phyloP scores from a whole-genome alignment of 1,140 invertebrate genomes.

The Eciton burchellii region DNA sequence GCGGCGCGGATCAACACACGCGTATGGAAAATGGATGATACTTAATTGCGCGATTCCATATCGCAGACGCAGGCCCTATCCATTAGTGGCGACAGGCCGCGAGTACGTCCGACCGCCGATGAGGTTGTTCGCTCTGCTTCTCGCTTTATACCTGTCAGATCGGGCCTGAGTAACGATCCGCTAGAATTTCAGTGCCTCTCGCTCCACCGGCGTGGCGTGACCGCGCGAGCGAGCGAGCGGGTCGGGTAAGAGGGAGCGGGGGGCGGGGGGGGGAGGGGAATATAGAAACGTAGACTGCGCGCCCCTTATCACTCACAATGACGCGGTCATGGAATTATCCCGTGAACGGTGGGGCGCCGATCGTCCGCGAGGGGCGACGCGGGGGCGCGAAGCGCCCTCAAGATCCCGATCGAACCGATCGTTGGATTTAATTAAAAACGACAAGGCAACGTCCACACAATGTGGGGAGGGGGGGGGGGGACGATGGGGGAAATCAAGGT shows the following conservation, averaged over 20 bases:
- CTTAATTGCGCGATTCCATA: constrained; percentile 45
- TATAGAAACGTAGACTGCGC: constrained; percentile 67
- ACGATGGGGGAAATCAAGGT: constrained; percentile 14
- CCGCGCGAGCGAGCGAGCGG: constrained; percentile 66
- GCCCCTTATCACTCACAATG: constrained; percentile 62
- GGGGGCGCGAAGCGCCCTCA: background rate
- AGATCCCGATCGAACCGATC: too few species aligned
- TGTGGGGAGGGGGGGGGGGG: too few species aligned
- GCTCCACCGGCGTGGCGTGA: constrained; percentile 63
- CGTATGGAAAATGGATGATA: constrained; percentile 23
- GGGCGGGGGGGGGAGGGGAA: too few species aligned
- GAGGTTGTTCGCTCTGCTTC: constrained; percentile 59
- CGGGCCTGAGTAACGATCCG: constrained; percentile 70
- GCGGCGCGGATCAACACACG: background rate
- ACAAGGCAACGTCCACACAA: constrained; percentile 32
- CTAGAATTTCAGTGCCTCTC: constrained; percentile 63
- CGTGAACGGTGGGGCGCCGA: constrained; percentile 66
- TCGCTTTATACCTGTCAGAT: constrained; percentile 68
- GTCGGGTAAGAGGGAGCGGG: constrained; percentile 54
- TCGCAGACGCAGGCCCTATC: constrained; percentile 14
- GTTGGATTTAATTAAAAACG: constrained; percentile 54
- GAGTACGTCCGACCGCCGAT: constrained; percentile 32
- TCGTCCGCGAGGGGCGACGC: constrained; percentile 39
- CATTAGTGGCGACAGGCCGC: constrained; percentile 34
- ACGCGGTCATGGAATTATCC: constrained; percentile 63